Evolutionary conservation across 2,113 vertebrate genomes (phyloP).

Genomic region (Heterocephalus glaber): DNA sequence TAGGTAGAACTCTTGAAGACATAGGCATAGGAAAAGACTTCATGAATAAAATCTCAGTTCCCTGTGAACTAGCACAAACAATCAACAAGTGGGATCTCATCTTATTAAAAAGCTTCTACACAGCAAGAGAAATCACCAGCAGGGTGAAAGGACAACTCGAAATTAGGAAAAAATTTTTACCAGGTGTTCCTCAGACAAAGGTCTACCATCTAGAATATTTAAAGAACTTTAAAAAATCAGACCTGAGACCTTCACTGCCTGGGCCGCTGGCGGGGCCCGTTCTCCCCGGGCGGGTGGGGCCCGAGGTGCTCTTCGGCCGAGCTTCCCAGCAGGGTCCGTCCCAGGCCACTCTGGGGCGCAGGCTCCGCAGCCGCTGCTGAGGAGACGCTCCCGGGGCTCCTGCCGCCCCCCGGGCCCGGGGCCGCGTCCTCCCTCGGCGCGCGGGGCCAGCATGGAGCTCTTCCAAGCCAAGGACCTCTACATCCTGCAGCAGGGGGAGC

Average conservation of each 20-base stretch:
- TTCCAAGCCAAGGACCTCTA: constrained; percentile 98
- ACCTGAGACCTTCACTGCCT: constrained; percentile 10
- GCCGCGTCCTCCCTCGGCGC: neutral
- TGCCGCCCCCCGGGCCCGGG: neutral
- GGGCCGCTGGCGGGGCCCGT: neutral
- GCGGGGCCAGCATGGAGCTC: constrained; percentile 91
- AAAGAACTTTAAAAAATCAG: too few relatives aligned
- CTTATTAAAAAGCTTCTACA: too few relatives aligned
- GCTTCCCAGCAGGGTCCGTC: neutral
- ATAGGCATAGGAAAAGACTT: too few relatives aligned
- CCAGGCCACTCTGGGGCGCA: neutral
- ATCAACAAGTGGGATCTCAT: too few relatives aligned
- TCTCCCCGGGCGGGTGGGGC: neutral
- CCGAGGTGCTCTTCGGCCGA: neutral
- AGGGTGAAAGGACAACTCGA: too few relatives aligned
- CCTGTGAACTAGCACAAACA: too few relatives aligned
- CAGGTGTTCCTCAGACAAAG: too few relatives aligned
- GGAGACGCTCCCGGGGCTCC: neutral
- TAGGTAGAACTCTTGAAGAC: too few relatives aligned
- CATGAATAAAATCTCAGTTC: too few relatives aligned
- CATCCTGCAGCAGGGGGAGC: constrained; percentile 95
- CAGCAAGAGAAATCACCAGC: too few relatives aligned
- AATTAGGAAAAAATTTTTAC: too few relatives aligned
- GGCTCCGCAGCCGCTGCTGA: neutral
- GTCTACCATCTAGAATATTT: too few relatives aligned